phyloP scores from a whole-genome alignment of 2,797 vertebrate species.

The Bradypodion ventrale region DNA sequence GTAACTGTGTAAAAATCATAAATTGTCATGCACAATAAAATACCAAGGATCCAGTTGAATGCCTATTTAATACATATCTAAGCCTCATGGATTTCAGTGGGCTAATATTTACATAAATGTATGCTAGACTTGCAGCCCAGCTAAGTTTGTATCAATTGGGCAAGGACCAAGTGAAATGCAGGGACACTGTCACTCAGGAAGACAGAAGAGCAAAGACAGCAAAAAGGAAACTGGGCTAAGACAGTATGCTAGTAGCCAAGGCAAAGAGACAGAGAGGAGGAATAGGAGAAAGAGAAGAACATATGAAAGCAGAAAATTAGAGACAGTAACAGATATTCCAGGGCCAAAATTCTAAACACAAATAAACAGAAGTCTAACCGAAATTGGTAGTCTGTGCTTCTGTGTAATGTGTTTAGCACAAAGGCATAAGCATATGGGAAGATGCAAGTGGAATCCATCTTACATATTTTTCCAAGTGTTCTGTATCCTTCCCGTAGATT shows the following conservation, averaged over 20 bases:
- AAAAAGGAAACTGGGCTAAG: neutral
- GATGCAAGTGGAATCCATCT: conserved; percentile 63
- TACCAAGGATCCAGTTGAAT: neutral
- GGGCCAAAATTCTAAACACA: neutral
- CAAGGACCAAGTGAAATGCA: neutral
- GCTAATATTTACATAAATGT: neutral
- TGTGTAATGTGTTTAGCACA: neutral
- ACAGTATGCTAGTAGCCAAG: neutral
- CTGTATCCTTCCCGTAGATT: conserved; percentile 92
- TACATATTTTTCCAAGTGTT: conserved; percentile 88
- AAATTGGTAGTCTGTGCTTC: conserved; percentile 8
- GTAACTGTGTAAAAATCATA: neutral
- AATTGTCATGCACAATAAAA: conserved; percentile 1
- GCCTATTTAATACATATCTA: neutral
- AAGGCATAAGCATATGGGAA: neutral
- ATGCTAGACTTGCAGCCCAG: neutral
- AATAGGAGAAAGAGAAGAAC: neutral
- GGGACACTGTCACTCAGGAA: neutral
- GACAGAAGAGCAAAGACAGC: neutral
- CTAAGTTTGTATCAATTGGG: neutral
- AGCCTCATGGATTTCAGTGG: neutral
- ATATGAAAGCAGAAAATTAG: neutral
- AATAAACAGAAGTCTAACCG: conserved; percentile 4
- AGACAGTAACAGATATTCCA: neutral
- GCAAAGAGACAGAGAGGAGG: neutral